Evolutionary conservation across 2,797 vertebrate genomes (phyloP), one percentile per base, ranked within the genome.

Genomic region (Rhinogobio ventralis): DNA sequence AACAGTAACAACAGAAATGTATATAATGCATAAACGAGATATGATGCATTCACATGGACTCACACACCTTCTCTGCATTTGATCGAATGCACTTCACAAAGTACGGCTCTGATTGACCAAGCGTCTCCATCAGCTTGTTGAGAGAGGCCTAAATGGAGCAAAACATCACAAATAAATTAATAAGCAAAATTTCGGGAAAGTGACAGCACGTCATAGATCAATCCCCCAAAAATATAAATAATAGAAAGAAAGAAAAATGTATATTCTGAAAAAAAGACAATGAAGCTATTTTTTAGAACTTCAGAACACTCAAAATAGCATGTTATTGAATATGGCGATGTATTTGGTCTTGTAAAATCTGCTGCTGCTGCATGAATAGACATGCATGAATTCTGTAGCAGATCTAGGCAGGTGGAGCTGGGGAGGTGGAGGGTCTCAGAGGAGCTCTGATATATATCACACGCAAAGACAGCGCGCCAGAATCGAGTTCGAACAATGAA

Each of bases 41-140:
- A 36, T 5, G n/a, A 2, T 5, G 5, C 9, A 10, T 2, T 33
- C 67, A 66, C 17, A 51, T 8, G 23, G 13, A 45, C 10, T 7
- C 13, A 64, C 19, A 66, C 96, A 99, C 98, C 98, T 99, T 99
- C 80, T 99, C 98, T 0, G 98, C 97, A 1, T 99, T 99, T 89
- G 98, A 99, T 77, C 98, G 96, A 91, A 99, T 99, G 90, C 98
- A 99, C 92, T 99, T 99, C 90, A 99, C 98, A 94, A 99, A 99
- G 93, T 99, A 99, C 0, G 98, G 98, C 92, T 99, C 98, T 85
- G 98, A 97, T 86, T 99, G 98, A 89, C 95, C 97, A 86, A 99
- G 95, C 42, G 98, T 99, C 93, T 99, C 98, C 98, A 99, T 99
- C 87, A 99, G 95, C 87, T 99, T 99, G 90, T 95, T 99, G 88